Evolutionary conservation across 1,140 invertebrate species (phyloP).

Genomic region (Formica selysi): DNA sequence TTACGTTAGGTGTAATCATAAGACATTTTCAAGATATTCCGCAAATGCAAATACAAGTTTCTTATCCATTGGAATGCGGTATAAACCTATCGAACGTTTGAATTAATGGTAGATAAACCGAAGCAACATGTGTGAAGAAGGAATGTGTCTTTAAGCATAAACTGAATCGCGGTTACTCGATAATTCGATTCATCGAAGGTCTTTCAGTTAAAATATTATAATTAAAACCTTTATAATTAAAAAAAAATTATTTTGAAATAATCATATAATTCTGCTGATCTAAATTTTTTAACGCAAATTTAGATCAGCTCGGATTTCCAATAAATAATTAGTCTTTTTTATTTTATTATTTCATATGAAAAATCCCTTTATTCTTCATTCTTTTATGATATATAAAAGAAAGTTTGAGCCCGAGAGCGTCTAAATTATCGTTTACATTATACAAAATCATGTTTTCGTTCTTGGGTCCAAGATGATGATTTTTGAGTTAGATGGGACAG

Average conservation of each 20-base stretch:
- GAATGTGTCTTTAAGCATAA: constrained; percentile 12
- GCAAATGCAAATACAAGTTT: neutral
- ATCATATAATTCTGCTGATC: neutral
- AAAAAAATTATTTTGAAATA: neutral
- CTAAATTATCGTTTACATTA: neutral
- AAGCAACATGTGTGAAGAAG: neutral
- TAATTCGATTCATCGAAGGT: constrained; percentile 18
- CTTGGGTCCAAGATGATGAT: neutral
- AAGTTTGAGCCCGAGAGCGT: too few species aligned
- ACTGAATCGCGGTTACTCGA: neutral
- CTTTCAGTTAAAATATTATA: neutral
- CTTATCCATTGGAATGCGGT: constrained; percentile 20
- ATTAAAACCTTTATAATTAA: neutral
- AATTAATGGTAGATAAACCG: constrained; percentile 35
- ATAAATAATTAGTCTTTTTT: neutral
- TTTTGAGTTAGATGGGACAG: neutral
- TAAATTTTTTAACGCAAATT: neutral
- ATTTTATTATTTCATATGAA: too few species aligned
- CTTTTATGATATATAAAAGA: too few species aligned
- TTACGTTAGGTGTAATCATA: neutral
- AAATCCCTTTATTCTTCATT: too few species aligned
- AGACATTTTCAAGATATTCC: neutral
- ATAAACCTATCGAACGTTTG: neutral
- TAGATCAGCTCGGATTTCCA: neutral
- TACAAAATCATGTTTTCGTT: constrained; percentile 25